Conservation (phyloP, 1,140 invertebrate species). For the Drosophila nikananu region DNA sequence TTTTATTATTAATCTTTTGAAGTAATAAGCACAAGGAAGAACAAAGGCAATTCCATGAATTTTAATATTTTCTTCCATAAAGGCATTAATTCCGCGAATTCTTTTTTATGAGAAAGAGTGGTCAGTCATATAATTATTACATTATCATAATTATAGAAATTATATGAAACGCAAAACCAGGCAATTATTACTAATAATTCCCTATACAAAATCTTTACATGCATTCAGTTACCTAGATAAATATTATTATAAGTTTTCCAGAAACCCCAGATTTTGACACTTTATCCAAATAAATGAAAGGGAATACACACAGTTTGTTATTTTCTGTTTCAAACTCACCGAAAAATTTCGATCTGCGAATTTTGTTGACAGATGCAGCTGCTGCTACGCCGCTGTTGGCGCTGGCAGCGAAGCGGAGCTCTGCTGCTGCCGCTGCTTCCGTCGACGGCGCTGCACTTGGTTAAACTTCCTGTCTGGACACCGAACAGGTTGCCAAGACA, state of each 20-base stretch:
- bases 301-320: neutral
- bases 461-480: slow-evolving; percentile 73
- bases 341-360: slow-evolving; percentile 10
- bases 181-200: neutral
- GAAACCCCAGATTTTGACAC: neutral
- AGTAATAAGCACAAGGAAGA: neutral
- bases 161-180: neutral
- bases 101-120: too few relatives aligned
- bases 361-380: slow-evolving; percentile 51
- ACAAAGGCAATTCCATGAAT: neutral
- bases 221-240: neutral
- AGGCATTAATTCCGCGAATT: neutral
- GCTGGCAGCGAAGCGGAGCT: slow-evolving; percentile 47
- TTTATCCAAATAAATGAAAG: neutral
- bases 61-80: neutral
- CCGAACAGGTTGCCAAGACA: slow-evolving; percentile 68
- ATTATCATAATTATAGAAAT: neutral
- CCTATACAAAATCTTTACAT: too few relatives aligned
- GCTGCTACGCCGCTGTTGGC: slow-evolving; percentile 27
- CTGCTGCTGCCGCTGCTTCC: slow-evolving; percentile 26
- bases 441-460: slow-evolving; percentile 66
- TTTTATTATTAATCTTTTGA: neutral
- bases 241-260: neutral
- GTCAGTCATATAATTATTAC: neutral
- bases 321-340: slow-evolving; percentile 45